phyloP scores from a whole-genome alignment of 2,797 vertebrate species.

The Acanthurus tractus region DNA sequence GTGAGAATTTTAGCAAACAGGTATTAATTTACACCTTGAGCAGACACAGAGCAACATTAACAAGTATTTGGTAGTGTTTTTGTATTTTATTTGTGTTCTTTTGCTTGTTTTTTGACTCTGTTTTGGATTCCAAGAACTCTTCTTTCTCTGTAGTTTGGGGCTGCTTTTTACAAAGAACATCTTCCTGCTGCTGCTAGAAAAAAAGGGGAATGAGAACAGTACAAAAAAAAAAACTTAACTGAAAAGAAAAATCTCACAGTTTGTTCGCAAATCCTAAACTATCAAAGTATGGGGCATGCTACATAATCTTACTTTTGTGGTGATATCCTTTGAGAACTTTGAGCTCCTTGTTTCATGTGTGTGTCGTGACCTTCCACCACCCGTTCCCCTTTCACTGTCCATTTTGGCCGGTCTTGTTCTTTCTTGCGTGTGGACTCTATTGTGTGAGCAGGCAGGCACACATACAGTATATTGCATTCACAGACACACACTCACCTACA shows the following conservation, averaged over 20 bases:
- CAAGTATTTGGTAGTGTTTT: neutral
- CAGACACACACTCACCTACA: slow-evolving; percentile 48
- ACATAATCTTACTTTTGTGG: neutral
- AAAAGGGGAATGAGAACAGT: too few relatives aligned
- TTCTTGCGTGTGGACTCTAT: slow-evolving; percentile 42
- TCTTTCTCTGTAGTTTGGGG: too few relatives aligned
- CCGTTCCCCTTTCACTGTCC: slow-evolving; percentile 35
- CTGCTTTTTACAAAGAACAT: too few relatives aligned
- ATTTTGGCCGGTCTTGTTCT: slow-evolving; percentile 14
- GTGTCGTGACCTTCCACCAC: slow-evolving; percentile 28
- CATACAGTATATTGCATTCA: slow-evolving; percentile 39
- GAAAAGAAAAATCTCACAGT: too few relatives aligned
- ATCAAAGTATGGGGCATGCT: neutral
- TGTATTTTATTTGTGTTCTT: neutral
- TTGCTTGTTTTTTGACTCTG: too few relatives aligned
- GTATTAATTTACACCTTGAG: neutral
- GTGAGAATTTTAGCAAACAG: neutral
- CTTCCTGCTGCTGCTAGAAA: too few relatives aligned
- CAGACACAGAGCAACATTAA: neutral
- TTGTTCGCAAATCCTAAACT: neutral
- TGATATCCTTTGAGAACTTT: slow-evolving; percentile 9
- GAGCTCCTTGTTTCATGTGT: neutral
- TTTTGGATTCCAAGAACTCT: too few relatives aligned
- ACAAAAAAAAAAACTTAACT: too few relatives aligned
- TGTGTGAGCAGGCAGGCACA: slow-evolving; percentile 44